These are phyloP conservation scores for Mionectes macconnelli DNA, from an alignment of 2,113 vertebrate genomes.

Conservation along the genomic window DNA sequence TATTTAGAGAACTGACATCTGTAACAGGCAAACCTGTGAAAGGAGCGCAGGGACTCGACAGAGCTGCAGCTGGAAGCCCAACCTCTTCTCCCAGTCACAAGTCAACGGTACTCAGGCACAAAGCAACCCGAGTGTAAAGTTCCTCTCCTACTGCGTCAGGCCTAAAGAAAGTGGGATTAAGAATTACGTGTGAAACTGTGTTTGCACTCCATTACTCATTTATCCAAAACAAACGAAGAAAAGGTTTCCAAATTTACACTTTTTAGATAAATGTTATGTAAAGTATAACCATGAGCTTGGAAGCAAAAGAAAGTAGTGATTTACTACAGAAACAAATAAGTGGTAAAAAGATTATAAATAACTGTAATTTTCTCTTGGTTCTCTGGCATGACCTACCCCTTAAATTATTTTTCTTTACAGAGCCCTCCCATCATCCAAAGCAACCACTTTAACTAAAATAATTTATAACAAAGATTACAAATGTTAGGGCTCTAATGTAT, in stretches of 20 bases:
- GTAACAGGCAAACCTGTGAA: background rate
- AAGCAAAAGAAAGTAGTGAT: background rate
- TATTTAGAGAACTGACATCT: background rate
- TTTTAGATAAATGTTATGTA: background rate
- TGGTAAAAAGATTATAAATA: background rate
- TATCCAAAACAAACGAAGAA: constrained; percentile 2
- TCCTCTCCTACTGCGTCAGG: background rate
- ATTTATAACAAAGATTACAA: background rate
- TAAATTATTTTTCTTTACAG: background rate
- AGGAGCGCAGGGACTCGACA: background rate
- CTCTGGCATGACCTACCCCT: background rate
- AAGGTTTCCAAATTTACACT: background rate
- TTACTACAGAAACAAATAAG: background rate
- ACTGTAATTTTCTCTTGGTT: background rate
- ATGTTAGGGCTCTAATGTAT: background rate
- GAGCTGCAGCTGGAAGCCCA: background rate
- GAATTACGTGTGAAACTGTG: background rate
- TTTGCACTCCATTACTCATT: background rate
- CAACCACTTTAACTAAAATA: background rate
- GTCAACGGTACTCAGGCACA: background rate
- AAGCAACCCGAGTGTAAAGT: background rate
- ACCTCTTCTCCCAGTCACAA: background rate
- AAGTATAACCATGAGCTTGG: background rate
- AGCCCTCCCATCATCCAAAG: background rate
- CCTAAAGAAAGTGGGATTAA: background rate